Evolutionary conservation across 2,888 invertebrate species (phyloP), one percentile per base, ranked within the genome.

Genomic region (Himalopsyche anomala): DNA sequence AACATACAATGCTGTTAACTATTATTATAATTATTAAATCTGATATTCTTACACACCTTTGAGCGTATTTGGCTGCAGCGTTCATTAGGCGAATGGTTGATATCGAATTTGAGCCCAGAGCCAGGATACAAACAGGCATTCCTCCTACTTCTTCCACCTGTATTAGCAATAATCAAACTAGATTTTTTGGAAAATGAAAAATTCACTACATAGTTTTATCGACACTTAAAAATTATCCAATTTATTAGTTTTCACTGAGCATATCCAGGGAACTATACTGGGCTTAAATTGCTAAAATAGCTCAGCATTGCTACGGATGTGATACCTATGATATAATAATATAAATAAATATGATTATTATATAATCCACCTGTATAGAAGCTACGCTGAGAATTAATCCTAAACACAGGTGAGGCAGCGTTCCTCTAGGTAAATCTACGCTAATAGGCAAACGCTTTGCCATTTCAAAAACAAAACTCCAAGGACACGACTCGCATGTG

Each of bases 371-470:
- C 83, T 87, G 87, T 38, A 86, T 56, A 69, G 83, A 86, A 19
- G 87, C 86, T n/a, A 87, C 17, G 42, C 87, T 87, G 8, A 87
- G 74, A 36, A 87, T 28, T 19, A 87, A 36, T 28, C 87, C 87
- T 83, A 87, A 42, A 28, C 74, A 51, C 5, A 87, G 80, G 15
- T 81, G 82, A 42, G 56, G 38, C 51, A 74, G 81, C 12, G 85
- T 42, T 6, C 79, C 85, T 5, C 28, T 38, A 5, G 83, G 81
- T 36, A 62, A 11, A 11, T 15, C 12, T 2, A 17, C 42, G 2
- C 79, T 38, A n/a, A 62, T 54, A 40, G 54, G 19, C 19, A 62
- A 62, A 19, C 62, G 8, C 19, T 28, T 62, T 9, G 62, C 62
- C n/a, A 82, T 69, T 28, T 36, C 38, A 38, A 83, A 62, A 3